Evolutionary conservation across 2,797 vertebrate genomes (phyloP), one percentile per base, ranked within the genome.

Genomic region (Scolopax rusticola): DNA sequence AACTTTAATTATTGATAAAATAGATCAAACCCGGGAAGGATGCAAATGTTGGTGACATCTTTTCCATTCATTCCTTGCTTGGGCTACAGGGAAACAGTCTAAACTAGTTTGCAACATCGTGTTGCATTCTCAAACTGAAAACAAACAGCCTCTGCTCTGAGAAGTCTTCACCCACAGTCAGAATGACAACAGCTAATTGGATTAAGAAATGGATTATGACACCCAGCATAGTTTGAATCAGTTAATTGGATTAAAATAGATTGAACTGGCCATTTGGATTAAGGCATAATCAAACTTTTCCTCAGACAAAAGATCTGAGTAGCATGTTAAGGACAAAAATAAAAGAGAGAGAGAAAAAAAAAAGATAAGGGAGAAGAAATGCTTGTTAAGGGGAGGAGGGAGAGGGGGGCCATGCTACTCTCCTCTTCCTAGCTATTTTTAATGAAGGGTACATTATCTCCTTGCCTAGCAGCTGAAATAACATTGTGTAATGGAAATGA

Each of bases 231-330:
- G 97, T 94, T 87, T 86, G 87, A 91, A 78, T 93, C 50, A 6
- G 81, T 96, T 97, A 97, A 97, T 97, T 97, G 97, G 95, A 97
- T 97, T 97, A 97, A 96, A 95, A 97, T 95, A 96, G 91, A 97
- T 96, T 97, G 86, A 94, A 97, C 94, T 95, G 88, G 96, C 89
- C 95, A 91, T 91, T 95, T 90, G 87, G 95, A 97, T 96, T 89
- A 97, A 97, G 95, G 96, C 95, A 84, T 89, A 86, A 95, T 96
- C 90, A 97, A 97, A 97, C 89, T 75, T 97, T 93, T 88, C 57
- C 38, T 84, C 87, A 96, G 96, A 96, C 79, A 90, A 95, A 94
- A 95, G 80, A 96, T 90, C 84, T 94, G 89, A 93, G 70, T 68
- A 96, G 83, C 75, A 87, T 21, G 87, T 96, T 69, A 56, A 90